Evolutionary conservation across 2,797 vertebrate species (phyloP).

Genomic region (Micromesistius poutassou): DNA sequence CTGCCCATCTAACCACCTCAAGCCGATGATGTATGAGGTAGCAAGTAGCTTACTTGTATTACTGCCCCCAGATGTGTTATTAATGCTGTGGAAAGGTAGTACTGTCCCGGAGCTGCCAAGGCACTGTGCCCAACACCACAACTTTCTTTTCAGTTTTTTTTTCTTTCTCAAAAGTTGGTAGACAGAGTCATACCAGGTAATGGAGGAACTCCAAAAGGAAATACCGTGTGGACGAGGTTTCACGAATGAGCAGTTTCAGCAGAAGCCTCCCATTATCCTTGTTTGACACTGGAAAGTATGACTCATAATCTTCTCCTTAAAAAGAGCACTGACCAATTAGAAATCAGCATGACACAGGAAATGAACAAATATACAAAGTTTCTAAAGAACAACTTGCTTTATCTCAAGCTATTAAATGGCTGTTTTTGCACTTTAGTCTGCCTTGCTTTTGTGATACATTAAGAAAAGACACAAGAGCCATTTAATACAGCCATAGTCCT

Average conservation of each 20-base stretch:
- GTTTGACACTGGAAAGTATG: conserved; percentile 24
- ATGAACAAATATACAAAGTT: not conserved
- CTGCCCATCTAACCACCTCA: not conserved
- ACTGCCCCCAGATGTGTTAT: not conserved
- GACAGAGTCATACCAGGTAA: conserved; percentile 33
- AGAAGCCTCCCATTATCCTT: conserved; percentile 33
- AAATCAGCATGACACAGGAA: not conserved
- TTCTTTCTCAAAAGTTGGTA: conserved; percentile 25
- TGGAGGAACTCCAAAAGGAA: conserved; percentile 38
- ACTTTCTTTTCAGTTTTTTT: not conserved
- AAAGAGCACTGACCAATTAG: conserved; percentile 12
- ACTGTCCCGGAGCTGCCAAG: not conserved
- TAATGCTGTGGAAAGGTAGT: conserved; percentile 1
- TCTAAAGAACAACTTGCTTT: not conserved
- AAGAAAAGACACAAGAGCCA: not conserved
- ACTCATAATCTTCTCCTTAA: conserved; percentile 5
- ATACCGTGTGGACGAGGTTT: conserved; percentile 41
- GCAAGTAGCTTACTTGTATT: not conserved
- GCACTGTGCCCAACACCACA: conserved; percentile 39
- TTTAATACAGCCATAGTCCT: not conserved
- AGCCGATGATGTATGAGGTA: conserved; percentile 4
- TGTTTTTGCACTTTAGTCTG: not conserved
- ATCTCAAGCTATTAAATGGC: not conserved
- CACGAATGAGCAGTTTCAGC: conserved; percentile 43
- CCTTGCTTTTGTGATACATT: not conserved